A percentile compares a stretch with the other conserved stretches of the same genome.
Evolutionary conservation across 1,140 invertebrate species (phyloP).

Genomic region (Cydia amplana): DNA sequence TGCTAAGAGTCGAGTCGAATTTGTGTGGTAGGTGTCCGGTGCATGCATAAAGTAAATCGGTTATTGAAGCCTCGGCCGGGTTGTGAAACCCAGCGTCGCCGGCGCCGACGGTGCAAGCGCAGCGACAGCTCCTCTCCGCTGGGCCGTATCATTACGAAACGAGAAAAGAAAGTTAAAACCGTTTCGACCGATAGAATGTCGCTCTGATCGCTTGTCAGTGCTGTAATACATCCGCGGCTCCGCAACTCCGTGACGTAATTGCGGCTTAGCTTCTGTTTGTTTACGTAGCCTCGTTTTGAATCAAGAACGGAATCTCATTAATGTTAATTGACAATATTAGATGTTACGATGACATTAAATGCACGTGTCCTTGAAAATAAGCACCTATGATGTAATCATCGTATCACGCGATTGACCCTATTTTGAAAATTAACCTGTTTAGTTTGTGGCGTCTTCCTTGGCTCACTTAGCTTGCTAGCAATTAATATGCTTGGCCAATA

Average conservation of each 20-base stretch:
- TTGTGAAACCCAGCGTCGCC: conserved; percentile 55
- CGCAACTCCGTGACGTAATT: conserved; percentile 54
- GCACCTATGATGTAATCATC: conserved; percentile 22
- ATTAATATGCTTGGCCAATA: conserved; percentile 10
- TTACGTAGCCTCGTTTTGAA: conserved; percentile 40
- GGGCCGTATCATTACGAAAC: conserved; percentile 73
- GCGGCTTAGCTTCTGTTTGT: conserved; percentile 48
- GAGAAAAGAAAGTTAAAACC: conserved; percentile 73
- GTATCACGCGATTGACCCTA: conserved; percentile 10
- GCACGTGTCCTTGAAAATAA: conserved; percentile 29
- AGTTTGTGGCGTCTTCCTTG: conserved; percentile 22
- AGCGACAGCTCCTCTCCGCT: conserved; percentile 60
- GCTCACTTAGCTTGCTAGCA: conserved; percentile 18
- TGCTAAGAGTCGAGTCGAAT: background rate
- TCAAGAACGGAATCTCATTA: conserved; percentile 39
- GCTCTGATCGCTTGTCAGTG: conserved; percentile 54
- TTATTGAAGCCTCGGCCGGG: conserved; percentile 47
- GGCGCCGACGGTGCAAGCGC: conserved; percentile 40
- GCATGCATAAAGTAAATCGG: conserved; percentile 38
- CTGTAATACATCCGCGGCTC: conserved; percentile 53
- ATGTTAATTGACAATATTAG: conserved; percentile 26
- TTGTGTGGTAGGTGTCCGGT: background rate
- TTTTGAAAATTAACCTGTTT: conserved; percentile 25
- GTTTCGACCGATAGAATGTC: conserved; percentile 65
- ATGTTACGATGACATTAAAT: conserved; percentile 11